Conservation (phyloP, 2,797 vertebrate species). For the Pseudochromis fuscus region DNA sequence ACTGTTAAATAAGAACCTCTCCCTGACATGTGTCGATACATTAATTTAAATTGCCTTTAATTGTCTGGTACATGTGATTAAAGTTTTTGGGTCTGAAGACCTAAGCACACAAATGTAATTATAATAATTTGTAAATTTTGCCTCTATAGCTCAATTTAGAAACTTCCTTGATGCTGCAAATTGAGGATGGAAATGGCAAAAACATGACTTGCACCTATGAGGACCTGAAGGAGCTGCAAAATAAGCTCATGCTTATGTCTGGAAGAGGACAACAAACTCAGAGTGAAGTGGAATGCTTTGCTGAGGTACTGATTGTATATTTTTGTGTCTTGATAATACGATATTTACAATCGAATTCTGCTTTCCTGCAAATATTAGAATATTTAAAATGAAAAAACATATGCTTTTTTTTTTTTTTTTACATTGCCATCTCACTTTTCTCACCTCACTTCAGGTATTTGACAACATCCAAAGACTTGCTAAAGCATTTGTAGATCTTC, state of each 20-base stretch:
- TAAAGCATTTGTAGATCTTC: constrained; percentile 87
- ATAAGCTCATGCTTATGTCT: constrained; percentile 96
- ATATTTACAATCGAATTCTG: neutral
- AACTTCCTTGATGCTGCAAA: constrained; percentile 80
- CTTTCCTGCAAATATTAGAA: neutral
- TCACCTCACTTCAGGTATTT: constrained; percentile 86
- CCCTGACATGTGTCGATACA: no score
- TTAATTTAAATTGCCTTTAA: neutral
- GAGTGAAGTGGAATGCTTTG: constrained; percentile 88
- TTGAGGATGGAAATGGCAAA: constrained; percentile 64
- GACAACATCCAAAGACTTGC: constrained; percentile 87
- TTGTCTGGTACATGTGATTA: neutral
- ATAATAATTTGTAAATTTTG: neutral
- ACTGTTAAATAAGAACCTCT: no score
- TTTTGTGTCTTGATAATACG: neutral
- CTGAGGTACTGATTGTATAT: constrained; percentile 79
- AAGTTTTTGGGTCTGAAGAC: neutral
- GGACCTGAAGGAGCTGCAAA: constrained; percentile 90
- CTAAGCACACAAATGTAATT: neutral
- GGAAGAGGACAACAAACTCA: constrained; percentile 88
- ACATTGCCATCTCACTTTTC: neutral
- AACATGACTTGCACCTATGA: constrained; percentile 77
- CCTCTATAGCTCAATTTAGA: constrained; percentile 83
- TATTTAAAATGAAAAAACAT: neutral
- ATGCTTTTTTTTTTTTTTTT: neutral